Evolutionary conservation across 2,797 vertebrate genomes (phyloP), one percentile per base, ranked within the genome.

Genomic region (Tarsius wallacei): DNA sequence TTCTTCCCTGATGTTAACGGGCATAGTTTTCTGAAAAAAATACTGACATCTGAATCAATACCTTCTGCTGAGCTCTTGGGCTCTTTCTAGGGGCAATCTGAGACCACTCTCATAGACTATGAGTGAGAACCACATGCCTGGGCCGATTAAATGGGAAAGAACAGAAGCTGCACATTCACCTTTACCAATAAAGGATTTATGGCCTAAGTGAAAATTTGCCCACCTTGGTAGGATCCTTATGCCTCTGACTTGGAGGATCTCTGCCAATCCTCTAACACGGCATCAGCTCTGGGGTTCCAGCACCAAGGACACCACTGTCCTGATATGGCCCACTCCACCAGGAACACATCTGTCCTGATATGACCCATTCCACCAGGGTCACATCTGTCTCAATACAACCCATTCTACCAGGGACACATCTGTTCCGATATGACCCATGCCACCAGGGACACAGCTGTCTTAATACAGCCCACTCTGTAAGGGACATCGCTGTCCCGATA

Each of bases 51-150:
- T 19, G 42, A 82, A 28, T 16, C 1, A 1, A 16, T 16, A 22
- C 26, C 42, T n/a, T 36, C 63, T 14, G 26, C 2, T 0, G 28
- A 33, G 71, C 0, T 0, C 1, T 2, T 7, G 55, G 90, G 16
- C 28, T 33, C 26, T 21, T 36, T 53, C 70, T 4, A 7, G 36
- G 31, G 5, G 14, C 59, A 24, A 68, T 19, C 3, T 47, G 19
- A 0, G 1, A 22, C 10, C 21, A 7, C 13, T 31, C 68, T 53
- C 5, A 0, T 1, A 36, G 33, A 28, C 4, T 8, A 33, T 0
- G 33, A 15, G 61, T 0, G 70, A 31, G n/a, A 22, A 33, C 22
- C 21, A 1, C 4, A 17, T 6, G 0, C 31, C 26, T 57, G 21
- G 4, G 16, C 76, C 76, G n/a, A 2, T n/a, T 5, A 19, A 33